Evolutionary conservation across 2,797 vertebrate species (phyloP).

Genomic region (Acanthurus tractus): DNA sequence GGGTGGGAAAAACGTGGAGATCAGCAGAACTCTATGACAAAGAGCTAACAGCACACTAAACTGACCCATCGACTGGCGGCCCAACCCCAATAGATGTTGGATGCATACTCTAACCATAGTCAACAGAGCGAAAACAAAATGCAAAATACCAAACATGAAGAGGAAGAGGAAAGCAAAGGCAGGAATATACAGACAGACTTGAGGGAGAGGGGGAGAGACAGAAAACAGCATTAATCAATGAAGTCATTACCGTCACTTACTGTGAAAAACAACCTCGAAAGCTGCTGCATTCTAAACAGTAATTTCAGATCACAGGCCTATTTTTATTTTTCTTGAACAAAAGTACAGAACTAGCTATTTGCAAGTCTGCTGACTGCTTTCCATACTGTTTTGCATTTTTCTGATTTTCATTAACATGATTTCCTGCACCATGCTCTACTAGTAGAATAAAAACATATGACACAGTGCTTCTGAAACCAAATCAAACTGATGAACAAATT

Average conservation of each 20-base stretch:
- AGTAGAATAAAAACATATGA: not conserved
- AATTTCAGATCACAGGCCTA: not conserved
- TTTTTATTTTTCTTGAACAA: constrained; percentile 19
- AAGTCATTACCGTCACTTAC: constrained; percentile 29
- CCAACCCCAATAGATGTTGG: constrained; percentile 67
- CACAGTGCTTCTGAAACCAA: not conserved
- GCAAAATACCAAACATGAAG: constrained; percentile 40
- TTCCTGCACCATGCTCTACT: not conserved
- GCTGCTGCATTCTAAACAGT: constrained; percentile 14
- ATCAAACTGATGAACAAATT: constrained; percentile 12
- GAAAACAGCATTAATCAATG: constrained; percentile 33
- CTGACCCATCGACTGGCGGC: constrained; percentile 72
- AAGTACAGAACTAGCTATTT: not conserved
- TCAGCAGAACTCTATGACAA: constrained; percentile 85
- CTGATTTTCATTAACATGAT: not conserved
- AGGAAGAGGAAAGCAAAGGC: constrained; percentile 17
- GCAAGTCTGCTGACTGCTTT: not conserved
- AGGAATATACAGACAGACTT: constrained; percentile 25
- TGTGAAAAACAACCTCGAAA: constrained; percentile 29
- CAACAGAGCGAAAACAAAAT: constrained; percentile 67
- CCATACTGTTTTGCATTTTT: constrained; percentile 12
- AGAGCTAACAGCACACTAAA: constrained; percentile 80
- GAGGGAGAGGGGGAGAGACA: constrained; percentile 8
- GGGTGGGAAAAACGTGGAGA: constrained; percentile 74
- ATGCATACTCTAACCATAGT: constrained; percentile 51